phyloP scores from a whole-genome alignment of 2,888 invertebrate genomes.

The Hydriomena furcata region DNA sequence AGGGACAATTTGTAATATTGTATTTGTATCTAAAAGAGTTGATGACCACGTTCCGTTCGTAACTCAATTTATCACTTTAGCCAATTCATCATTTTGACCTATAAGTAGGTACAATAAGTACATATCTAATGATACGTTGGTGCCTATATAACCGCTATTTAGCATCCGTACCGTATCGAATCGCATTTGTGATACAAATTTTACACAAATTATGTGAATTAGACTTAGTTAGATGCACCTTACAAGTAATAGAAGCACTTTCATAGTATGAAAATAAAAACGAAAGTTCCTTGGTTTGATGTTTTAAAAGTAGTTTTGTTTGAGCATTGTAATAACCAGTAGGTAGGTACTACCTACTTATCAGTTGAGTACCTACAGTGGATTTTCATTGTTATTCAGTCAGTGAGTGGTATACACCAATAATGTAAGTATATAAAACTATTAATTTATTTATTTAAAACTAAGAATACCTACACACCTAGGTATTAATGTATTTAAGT shows the following conservation, averaged over 20 bases:
- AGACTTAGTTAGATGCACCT: neutral
- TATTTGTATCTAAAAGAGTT: no score
- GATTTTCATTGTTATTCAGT: constrained; percentile 11
- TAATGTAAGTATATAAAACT: constrained; percentile 8
- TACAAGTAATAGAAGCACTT: neutral
- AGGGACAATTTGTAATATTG: no score
- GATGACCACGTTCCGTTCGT: no score
- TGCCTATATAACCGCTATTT: neutral
- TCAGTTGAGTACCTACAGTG: constrained; percentile 5
- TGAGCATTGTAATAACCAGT: neutral
- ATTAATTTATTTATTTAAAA: neutral
- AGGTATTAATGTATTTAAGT: no score
- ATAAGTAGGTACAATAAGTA: no score
- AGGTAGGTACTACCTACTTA: constrained; percentile 10
- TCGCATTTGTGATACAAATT: constrained; percentile 10
- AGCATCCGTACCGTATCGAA: constrained; percentile 6
- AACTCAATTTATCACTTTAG: neutral
- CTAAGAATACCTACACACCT: neutral
- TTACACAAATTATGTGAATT: neutral
- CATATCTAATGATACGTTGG: neutral
- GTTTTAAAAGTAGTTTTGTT: neutral
- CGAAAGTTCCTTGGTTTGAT: constrained; percentile 7
- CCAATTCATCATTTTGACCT: no score
- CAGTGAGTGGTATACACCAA: constrained; percentile 6
- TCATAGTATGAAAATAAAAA: constrained; percentile 6